Percentiles rank a stretch among this genome's conserved stretches.
phyloP scores from a whole-genome alignment of 2,888 invertebrate genomes.

The Diogma glabrata region DNA sequence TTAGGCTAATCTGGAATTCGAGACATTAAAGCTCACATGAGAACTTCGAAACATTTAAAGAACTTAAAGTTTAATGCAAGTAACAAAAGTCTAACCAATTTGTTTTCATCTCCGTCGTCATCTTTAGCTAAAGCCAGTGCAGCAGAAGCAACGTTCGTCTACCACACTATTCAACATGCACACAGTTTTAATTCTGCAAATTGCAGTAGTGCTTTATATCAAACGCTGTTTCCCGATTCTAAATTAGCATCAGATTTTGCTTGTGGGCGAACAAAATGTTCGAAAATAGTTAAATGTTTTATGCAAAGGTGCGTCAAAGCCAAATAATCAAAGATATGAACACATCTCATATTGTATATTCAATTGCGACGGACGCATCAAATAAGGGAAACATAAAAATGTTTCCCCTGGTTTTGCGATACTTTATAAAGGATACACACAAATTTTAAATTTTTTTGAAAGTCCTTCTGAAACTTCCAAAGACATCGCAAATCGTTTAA shows the following conservation, averaged over 20 bases:
- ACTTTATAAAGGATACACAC: slow-evolving; percentile 9
- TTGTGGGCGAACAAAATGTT: slow-evolving; percentile 7
- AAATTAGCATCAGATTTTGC: slow-evolving; percentile 8
- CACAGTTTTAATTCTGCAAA: slow-evolving; percentile 1
- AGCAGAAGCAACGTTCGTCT: slow-evolving; percentile 7
- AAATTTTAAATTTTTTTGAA: slow-evolving; percentile 6
- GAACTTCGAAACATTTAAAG: not conserved
- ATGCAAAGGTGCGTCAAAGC: not conserved
- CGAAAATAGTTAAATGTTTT: not conserved
- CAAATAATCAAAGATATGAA: slow-evolving; percentile 2
- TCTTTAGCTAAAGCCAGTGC: not conserved
- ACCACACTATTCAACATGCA: not conserved
- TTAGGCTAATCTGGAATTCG: not conserved
- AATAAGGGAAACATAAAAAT: slow-evolving; percentile 7
- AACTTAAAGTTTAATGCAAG: not conserved
- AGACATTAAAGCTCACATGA: not conserved
- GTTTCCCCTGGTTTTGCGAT: too few species aligned
- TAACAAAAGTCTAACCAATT: not conserved
- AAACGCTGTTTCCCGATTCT: slow-evolving; percentile 5
- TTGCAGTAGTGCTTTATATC: slow-evolving; percentile 8
- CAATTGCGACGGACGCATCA: slow-evolving; percentile 3
- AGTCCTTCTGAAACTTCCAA: not conserved
- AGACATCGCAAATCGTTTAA: slow-evolving; percentile 2
- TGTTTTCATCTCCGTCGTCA: not conserved
- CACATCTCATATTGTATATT: not conserved